A percentile compares a stretch with the other conserved stretches of the same genome.
phyloP scores from a whole-genome alignment of 2,113 vertebrate species.

The Trichechus manatus region DNA sequence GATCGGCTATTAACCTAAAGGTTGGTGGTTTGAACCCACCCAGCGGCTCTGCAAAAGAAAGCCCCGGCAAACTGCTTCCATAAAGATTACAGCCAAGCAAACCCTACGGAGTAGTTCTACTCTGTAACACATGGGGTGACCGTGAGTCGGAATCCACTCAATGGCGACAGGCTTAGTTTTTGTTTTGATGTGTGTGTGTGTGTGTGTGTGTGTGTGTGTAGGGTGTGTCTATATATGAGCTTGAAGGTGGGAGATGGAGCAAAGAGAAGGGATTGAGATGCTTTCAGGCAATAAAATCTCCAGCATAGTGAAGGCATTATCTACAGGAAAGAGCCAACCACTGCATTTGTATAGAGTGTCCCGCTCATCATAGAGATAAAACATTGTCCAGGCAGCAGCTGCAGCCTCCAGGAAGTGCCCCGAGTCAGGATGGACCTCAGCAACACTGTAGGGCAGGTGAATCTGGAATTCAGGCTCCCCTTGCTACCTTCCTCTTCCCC shows the following conservation, averaged over 20 bases:
- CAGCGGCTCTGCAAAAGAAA: neutral
- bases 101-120: neutral
- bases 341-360: neutral
- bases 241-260: neutral
- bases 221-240: no score
- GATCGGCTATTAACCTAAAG: neutral
- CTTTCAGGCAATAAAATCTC: neutral
- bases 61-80: neutral
- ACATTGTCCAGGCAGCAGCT: neutral
- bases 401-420: neutral
- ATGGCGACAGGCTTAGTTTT: neutral
- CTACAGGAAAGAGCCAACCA: neutral
- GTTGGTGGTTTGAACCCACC: neutral
- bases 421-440: neutral
- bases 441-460: neutral
- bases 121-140: neutral
- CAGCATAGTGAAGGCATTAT: neutral
- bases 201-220: neutral
- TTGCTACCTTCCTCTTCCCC: neutral
- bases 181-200: no score
- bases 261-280: neutral
- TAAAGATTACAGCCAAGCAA: neutral
- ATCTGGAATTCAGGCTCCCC: neutral
- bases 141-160: neutral
- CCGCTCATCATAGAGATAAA: neutral